A percentile compares a stretch with the other conserved stretches of the same genome.
Conservation (phyloP, 1,140 invertebrate species). For the Megalonaias nervosa region DNA sequence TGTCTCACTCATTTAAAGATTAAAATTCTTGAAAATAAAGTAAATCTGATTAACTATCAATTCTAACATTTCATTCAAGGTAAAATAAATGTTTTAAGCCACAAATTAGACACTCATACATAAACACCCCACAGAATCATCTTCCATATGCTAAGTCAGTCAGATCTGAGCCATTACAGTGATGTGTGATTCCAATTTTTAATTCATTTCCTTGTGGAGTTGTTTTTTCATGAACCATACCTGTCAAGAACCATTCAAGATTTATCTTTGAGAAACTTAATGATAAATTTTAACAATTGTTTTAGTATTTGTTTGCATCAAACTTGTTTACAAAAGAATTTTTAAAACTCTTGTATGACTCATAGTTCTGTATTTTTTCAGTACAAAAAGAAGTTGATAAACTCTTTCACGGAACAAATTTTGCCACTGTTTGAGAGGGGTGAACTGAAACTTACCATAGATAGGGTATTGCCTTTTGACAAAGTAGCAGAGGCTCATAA, state of each 20-base stretch:
- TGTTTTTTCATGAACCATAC: background rate
- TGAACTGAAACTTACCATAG: constrained; percentile 58
- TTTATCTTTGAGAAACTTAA: background rate
- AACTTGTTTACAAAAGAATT: background rate
- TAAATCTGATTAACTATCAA: too few relatives aligned
- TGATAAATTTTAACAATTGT: background rate
- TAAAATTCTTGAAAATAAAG: background rate
- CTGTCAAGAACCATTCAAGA: background rate
- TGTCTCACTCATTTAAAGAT: background rate
- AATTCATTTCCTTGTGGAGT: background rate
- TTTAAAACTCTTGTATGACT: background rate
- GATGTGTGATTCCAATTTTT: background rate
- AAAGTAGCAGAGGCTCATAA: constrained; percentile 61
- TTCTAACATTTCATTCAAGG: too few relatives aligned
- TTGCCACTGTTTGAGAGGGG: constrained; percentile 57
- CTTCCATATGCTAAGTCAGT: too few relatives aligned
- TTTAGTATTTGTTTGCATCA: background rate
- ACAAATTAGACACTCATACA: too few relatives aligned
- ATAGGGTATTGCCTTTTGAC: constrained; percentile 57
- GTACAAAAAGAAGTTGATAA: constrained; percentile 62
- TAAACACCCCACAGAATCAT: too few relatives aligned
- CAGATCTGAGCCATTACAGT: too few relatives aligned
- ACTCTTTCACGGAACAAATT: constrained; percentile 45
- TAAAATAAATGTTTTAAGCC: too few relatives aligned
- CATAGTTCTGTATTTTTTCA: constrained; percentile 44